Conservation (phyloP, 2,113 vertebrate genomes). For the Mastomys coucha region DNA sequence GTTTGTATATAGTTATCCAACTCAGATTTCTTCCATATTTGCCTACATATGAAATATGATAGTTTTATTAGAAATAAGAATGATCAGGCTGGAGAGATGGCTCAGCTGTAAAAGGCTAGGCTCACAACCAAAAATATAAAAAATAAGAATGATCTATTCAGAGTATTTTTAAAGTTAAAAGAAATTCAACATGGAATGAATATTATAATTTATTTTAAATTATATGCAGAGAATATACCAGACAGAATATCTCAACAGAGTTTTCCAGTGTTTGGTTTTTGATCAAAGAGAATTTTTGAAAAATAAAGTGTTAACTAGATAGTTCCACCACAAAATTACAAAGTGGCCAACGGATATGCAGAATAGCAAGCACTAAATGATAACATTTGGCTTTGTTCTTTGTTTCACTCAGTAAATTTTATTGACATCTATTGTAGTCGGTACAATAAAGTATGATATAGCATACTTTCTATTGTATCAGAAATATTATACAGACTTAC, state of each 20-base stretch:
- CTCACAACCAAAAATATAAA: no score
- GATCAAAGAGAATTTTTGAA: background rate
- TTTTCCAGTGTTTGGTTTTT: background rate
- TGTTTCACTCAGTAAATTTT: background rate
- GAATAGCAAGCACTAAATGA: background rate
- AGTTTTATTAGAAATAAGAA: background rate
- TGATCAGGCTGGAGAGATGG: no score
- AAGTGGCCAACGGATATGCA: background rate
- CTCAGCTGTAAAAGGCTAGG: no score
- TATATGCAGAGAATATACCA: background rate
- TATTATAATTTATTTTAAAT: background rate
- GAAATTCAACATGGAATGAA: background rate
- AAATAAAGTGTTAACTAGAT: background rate
- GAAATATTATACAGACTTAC: background rate
- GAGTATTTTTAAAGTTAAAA: background rate
- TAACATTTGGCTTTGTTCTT: background rate
- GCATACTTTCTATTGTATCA: background rate
- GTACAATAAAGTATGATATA: background rate
- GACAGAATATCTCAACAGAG: background rate
- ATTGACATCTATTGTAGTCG: background rate
- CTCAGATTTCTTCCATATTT: background rate
- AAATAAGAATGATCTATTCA: background rate
- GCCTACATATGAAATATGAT: background rate
- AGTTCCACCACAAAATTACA: background rate
- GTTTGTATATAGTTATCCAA: background rate